Percentiles rank a stretch among this genome's conserved stretches.
Evolutionary conservation across 2,888 invertebrate species (phyloP).

Genomic region (Maniola hyperantus): DNA sequence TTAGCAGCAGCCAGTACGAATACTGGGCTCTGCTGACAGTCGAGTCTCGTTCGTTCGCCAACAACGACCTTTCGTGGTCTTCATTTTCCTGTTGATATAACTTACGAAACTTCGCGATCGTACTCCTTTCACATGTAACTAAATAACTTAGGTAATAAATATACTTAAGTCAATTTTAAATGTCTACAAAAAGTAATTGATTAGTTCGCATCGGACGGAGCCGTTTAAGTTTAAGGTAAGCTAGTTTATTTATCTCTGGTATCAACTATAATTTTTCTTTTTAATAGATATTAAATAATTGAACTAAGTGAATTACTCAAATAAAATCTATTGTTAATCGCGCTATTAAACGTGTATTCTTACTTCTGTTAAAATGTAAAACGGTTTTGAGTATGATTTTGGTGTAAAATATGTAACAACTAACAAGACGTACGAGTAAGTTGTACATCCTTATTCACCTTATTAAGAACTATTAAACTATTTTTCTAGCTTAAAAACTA

Average conservation of each 20-base stretch:
- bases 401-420: too few relatives aligned
- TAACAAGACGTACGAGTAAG: too few relatives aligned
- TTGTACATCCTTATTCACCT: too few relatives aligned
- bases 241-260: slow-evolving; percentile 10
- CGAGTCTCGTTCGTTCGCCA: slow-evolving; percentile 61
- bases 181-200: slow-evolving; percentile 52
- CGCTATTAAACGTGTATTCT: too few relatives aligned
- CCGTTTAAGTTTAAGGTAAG: slow-evolving; percentile 45
- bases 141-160: slow-evolving; percentile 13
- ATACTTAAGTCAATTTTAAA: slow-evolving; percentile 45
- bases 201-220: slow-evolving; percentile 41
- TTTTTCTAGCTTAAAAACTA: too few relatives aligned
- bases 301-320: neutral
- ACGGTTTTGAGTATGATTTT: too few relatives aligned
- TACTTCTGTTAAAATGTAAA: too few relatives aligned
- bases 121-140: slow-evolving; percentile 47
- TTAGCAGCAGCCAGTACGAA: slow-evolving; percentile 47
- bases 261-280: slow-evolving; percentile 25
- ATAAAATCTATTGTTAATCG: too few relatives aligned
- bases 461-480: too few relatives aligned
- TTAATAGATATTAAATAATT: slow-evolving; percentile 13
- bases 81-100: slow-evolving; percentile 38
- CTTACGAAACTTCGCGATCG: slow-evolving; percentile 46
- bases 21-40: slow-evolving; percentile 51
- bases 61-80: slow-evolving; percentile 53